phyloP scores from a whole-genome alignment of 2,113 vertebrate genomes.

The Perognathus longimembris region DNA sequence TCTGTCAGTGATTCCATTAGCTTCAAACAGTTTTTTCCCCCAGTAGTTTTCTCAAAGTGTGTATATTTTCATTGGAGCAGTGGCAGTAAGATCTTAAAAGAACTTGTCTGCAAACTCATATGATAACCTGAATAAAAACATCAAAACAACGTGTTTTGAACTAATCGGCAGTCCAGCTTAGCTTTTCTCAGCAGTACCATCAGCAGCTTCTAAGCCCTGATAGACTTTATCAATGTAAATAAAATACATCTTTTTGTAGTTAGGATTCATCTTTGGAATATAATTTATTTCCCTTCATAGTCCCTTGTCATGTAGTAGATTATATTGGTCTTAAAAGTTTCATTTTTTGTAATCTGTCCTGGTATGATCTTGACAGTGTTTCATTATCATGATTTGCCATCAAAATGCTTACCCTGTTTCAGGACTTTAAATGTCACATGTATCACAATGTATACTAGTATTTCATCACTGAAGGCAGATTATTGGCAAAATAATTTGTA shows the following conservation, averaged over 20 bases:
- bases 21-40: conserved; percentile 18
- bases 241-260: conserved; percentile 29
- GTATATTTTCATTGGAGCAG: conserved; percentile 53
- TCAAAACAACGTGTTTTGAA: conserved; percentile 46
- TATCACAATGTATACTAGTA: neutral
- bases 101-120: conserved; percentile 34
- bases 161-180: conserved; percentile 44
- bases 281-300: conserved; percentile 36
- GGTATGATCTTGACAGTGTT: conserved; percentile 41
- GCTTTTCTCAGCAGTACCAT: neutral
- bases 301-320: conserved; percentile 49
- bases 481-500: conserved; percentile 49
- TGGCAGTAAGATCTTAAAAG: conserved; percentile 58
- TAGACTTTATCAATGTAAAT: conserved; percentile 68
- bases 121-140: conserved; percentile 61
- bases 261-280: conserved; percentile 58
- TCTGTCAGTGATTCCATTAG: neutral
- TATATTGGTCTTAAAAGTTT: conserved; percentile 53
- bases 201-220: conserved; percentile 50
- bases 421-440: conserved; percentile 28
- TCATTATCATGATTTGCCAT: conserved; percentile 54
- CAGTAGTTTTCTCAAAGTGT: neutral
- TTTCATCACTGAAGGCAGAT: conserved; percentile 29
- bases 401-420: conserved; percentile 56
- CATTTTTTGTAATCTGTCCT: conserved; percentile 37